Percentiles rank a stretch among this genome's conserved stretches.
Conservation (phyloP, 1,140 invertebrate species). For the Sitobion miscanthi region DNA sequence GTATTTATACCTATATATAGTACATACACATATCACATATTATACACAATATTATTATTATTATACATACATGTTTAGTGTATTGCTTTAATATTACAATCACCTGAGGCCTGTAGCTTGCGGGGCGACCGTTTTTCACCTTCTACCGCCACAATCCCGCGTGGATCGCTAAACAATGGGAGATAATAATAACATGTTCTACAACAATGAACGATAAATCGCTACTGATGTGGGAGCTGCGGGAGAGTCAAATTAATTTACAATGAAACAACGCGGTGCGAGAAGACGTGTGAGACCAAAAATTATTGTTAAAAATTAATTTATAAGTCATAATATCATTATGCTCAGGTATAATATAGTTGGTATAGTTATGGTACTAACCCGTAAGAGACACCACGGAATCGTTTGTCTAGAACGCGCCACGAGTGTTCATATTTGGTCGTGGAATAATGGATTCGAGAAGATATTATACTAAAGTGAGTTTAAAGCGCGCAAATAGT, state of each 20-base stretch:
- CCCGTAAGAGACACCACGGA: background rate
- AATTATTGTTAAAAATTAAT: slow-evolving; percentile 10
- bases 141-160: background rate
- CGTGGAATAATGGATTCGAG: background rate
- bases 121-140: background rate
- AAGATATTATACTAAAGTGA: background rate
- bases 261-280: background rate
- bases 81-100: slow-evolving; percentile 45
- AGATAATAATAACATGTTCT: slow-evolving; percentile 25
- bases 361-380: too few relatives aligned
- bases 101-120: slow-evolving; percentile 32
- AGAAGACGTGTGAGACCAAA: background rate
- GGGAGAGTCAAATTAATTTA: slow-evolving; percentile 4
- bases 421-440: background rate
- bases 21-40: background rate
- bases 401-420: background rate
- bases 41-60: background rate
- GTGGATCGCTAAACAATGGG: slow-evolving; percentile 9
- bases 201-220: slow-evolving; percentile 37
- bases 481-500: background rate
- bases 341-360: background rate
- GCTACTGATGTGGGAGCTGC: background rate
- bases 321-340: background rate
- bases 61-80: background rate
- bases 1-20: background rate